A percentile compares a stretch with the other conserved stretches of the same genome.
Evolutionary conservation across 2,888 invertebrate genomes (phyloP).

Genomic region (Acrobasis suavella): DNA sequence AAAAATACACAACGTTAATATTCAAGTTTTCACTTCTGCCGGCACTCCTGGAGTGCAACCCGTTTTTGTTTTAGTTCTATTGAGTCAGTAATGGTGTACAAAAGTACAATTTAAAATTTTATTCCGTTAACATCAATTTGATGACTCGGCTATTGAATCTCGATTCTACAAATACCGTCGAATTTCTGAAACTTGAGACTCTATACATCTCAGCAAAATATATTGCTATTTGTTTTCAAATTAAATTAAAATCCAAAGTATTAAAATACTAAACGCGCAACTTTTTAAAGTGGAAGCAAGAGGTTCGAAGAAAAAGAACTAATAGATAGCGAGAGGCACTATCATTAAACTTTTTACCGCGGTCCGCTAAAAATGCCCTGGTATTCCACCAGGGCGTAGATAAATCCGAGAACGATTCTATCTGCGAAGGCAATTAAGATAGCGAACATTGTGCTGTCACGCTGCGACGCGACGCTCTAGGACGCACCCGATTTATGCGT

Average conservation of each 20-base stretch:
- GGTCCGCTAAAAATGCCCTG: conserved; percentile 55
- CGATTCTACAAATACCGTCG: too few species aligned
- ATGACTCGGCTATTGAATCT: too few species aligned
- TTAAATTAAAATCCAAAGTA: neutral
- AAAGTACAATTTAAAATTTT: too few species aligned
- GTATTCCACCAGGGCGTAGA: conserved; percentile 57
- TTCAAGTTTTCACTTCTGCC: too few species aligned
- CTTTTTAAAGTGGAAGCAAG: conserved; percentile 9
- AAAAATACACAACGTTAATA: too few species aligned
- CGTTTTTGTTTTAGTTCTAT: too few species aligned
- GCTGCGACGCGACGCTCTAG: conserved; percentile 48
- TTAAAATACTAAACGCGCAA: conserved; percentile 10
- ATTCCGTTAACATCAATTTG: too few species aligned
- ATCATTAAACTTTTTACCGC: conserved; percentile 64
- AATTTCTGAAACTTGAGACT: too few species aligned
- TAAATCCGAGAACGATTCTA: conserved; percentile 71
- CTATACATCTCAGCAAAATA: neutral
- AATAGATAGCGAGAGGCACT: conserved; percentile 43
- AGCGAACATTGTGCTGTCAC: conserved; percentile 43
- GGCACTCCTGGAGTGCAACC: too few species aligned
- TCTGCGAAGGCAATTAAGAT: conserved; percentile 77
- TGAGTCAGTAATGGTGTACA: too few species aligned
- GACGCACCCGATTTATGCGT: conserved; percentile 62
- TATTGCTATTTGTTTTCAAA: neutral
- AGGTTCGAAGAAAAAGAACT: conserved; percentile 16